These are phyloP conservation scores for Altica lythri DNA, from an alignment of 2,888 invertebrate species.

Conservation along the genomic window DNA sequence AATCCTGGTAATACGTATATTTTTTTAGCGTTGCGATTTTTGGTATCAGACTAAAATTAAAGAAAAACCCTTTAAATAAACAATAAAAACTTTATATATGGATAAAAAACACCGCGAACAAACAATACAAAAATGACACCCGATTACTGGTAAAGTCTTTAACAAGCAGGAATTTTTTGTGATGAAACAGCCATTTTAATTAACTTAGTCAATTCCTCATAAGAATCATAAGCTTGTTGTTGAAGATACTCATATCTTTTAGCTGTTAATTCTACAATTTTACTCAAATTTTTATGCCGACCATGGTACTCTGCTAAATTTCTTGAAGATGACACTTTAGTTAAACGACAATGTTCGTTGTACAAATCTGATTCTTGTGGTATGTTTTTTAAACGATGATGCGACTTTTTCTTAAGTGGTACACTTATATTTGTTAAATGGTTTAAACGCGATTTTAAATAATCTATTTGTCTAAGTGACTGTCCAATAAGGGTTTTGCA, in stretches of 20 bases:
- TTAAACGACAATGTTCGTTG: too few relatives aligned
- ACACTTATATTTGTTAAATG: conserved; percentile 39
- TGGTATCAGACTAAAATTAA: too few relatives aligned
- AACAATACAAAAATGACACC: too few relatives aligned
- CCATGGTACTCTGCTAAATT: conserved; percentile 10
- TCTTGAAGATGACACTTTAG: conserved; percentile 13
- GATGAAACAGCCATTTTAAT: conserved; percentile 42
- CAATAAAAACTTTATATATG: too few relatives aligned
- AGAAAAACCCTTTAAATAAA: too few relatives aligned
- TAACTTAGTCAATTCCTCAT: conserved; percentile 46
- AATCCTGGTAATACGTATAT: too few relatives aligned
- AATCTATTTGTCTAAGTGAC: conserved; percentile 44
- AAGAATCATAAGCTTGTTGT: conserved; percentile 46
- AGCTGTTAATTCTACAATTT: conserved; percentile 45
- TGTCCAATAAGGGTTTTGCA: conserved; percentile 42
- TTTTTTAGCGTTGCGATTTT: too few relatives aligned
- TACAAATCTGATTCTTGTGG: too few relatives aligned
- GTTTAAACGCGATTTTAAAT: conserved; percentile 41
- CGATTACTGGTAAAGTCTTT: too few relatives aligned
- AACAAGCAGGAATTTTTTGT: neutral
- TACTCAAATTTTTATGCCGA: conserved; percentile 35
- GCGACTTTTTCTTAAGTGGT: neutral
- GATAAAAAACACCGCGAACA: too few relatives aligned
- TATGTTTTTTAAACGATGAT: too few relatives aligned
- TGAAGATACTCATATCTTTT: conserved; percentile 45